These are phyloP conservation scores for Stenchaetothrips biformis DNA, from an alignment of 2,888 invertebrate species.

Conservation along the genomic window DNA sequence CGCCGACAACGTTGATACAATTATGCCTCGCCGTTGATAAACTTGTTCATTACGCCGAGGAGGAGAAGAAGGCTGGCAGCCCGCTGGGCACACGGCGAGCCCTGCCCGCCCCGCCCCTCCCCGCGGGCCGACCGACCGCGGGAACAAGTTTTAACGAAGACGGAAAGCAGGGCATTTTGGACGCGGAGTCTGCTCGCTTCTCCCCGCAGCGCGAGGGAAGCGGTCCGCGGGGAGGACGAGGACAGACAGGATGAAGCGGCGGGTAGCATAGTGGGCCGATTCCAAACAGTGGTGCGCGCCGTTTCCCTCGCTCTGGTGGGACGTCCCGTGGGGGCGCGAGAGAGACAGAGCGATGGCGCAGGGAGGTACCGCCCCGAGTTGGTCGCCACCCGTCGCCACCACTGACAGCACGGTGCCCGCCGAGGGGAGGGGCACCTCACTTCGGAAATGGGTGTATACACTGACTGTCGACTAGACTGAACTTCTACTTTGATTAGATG, in stretches of 20 bases:
- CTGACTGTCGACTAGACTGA: too few relatives aligned
- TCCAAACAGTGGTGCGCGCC: background rate
- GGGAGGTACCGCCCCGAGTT: too few relatives aligned
- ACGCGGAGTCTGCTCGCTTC: background rate
- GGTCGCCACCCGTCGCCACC: too few relatives aligned
- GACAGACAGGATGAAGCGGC: background rate
- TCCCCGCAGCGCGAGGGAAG: background rate
- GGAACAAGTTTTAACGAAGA: slow-evolving; percentile 1
- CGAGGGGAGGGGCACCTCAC: too few relatives aligned
- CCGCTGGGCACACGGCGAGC: too few relatives aligned
- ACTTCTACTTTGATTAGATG: too few relatives aligned
- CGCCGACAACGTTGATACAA: background rate
- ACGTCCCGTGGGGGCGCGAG: background rate
- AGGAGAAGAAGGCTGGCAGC: background rate
- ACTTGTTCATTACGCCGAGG: background rate
- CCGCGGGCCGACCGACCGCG: background rate
- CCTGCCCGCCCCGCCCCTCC: too few relatives aligned
- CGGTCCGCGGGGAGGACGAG: background rate
- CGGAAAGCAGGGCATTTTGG: background rate
- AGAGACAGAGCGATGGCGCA: too few relatives aligned
- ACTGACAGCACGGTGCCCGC: too few relatives aligned
- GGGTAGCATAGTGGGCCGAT: background rate
- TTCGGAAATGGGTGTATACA: too few relatives aligned
- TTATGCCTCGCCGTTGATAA: background rate
- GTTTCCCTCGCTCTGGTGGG: too few relatives aligned